Evolutionary conservation across 30 jellyfish, hydroid and myxozoan species (phyloP).

Genomic region (Chrysaora quinquecirrha): DNA sequence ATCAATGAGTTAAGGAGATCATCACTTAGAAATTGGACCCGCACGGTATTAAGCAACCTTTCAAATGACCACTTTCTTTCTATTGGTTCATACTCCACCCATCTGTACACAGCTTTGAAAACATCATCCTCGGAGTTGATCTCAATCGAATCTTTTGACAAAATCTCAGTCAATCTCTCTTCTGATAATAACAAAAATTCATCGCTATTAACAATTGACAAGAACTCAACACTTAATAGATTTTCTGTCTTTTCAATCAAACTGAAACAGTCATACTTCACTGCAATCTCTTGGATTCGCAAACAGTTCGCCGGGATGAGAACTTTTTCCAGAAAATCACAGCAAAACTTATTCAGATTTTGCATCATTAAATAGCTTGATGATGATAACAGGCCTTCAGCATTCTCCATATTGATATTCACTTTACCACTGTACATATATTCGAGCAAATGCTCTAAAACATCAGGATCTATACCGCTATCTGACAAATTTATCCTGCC

Average conservation of each 20-base stretch:
- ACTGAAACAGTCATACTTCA: constrained; percentile 45
- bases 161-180: constrained; percentile 37
- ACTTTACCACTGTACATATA: constrained; percentile 84
- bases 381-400: constrained; percentile 66
- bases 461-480: constrained; percentile 43
- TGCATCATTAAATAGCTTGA: constrained; percentile 75
- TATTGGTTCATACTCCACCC: constrained; percentile 53
- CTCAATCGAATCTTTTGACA: constrained; percentile 67
- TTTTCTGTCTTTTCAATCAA: constrained; percentile 53
- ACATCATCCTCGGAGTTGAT: constrained; percentile 71
- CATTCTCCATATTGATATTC: constrained; percentile 53
- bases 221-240: constrained; percentile 59
- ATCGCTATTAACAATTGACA: constrained; percentile 30
- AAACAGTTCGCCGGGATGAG: constrained; percentile 65
- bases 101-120: constrained; percentile 35
- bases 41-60: constrained; percentile 31
- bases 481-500: constrained; percentile 70
- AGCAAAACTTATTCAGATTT: constrained; percentile 61
- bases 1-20: constrained; percentile 4
- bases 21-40: constrained; percentile 69
- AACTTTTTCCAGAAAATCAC: constrained; percentile 52
- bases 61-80: constrained; percentile 34
- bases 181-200: constrained; percentile 61
- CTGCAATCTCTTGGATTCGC: constrained; percentile 68
- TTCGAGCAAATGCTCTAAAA: constrained; percentile 55